These are phyloP conservation scores for Amiota mariae DNA, from an alignment of 2,888 invertebrate species.

Conservation along the genomic window DNA sequence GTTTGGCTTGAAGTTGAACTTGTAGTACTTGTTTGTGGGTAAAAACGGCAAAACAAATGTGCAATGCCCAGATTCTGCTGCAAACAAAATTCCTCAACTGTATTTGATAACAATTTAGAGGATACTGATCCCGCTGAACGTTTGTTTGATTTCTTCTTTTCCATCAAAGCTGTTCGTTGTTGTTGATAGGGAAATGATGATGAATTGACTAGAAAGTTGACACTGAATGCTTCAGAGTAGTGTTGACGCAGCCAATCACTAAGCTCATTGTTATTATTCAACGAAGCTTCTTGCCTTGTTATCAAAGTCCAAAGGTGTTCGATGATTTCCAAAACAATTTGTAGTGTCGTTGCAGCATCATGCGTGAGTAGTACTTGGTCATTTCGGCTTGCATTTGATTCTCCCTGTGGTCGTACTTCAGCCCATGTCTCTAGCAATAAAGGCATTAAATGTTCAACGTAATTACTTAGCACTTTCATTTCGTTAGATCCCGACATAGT, in stretches of 20 bases:
- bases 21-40: constrained; percentile 44
- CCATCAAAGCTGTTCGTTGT: not conserved
- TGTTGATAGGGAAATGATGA: constrained; percentile 69
- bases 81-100: constrained; percentile 79
- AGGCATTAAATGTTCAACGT: constrained; percentile 82
- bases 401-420: constrained; percentile 79
- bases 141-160: not conserved
- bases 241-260: constrained; percentile 75
- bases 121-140: not conserved
- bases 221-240: constrained; percentile 76
- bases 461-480: constrained; percentile 76
- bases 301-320: constrained; percentile 77
- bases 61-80: constrained; percentile 93
- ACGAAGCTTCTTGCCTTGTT: constrained; percentile 63
- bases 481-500: constrained; percentile 62
- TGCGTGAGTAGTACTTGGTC: constrained; percentile 73
- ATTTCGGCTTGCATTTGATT: not conserved
- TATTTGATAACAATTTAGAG: no score
- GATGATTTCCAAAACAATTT: constrained; percentile 79
- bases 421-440: constrained; percentile 88
- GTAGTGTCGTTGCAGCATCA: constrained; percentile 80
- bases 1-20: constrained; percentile 44
- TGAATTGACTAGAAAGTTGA: constrained; percentile 73
- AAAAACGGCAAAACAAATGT: constrained; percentile 55
- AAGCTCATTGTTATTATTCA: constrained; percentile 71